A percentile compares a stretch with the other conserved stretches of the same genome.
phyloP scores from a whole-genome alignment of 2,113 vertebrate species.

The Porphyrio hochstetteri region DNA sequence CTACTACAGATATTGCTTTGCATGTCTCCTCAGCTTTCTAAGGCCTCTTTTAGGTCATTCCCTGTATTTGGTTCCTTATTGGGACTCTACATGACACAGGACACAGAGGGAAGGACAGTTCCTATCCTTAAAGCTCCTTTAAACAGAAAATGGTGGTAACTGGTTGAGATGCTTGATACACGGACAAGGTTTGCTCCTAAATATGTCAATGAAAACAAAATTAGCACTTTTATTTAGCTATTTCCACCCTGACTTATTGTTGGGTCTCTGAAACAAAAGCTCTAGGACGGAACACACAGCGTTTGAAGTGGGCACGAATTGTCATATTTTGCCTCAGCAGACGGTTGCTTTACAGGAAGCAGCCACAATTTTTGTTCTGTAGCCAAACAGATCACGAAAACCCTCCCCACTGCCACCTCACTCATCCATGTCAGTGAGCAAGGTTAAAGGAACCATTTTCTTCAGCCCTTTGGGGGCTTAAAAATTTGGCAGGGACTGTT shows the following conservation, averaged over 20 bases:
- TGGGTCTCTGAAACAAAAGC: not conserved
- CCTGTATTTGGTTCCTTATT: not conserved
- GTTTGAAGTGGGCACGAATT: not conserved
- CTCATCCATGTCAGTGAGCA: not conserved
- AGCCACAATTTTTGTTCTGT: not conserved
- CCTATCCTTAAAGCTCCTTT: not conserved
- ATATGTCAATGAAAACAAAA: not conserved
- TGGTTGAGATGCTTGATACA: fast-evolving
- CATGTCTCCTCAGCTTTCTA: not conserved
- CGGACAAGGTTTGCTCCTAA: not conserved
- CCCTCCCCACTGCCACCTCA: not conserved
- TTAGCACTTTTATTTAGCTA: not conserved
- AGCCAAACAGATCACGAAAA: not conserved
- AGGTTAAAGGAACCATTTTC: not conserved
- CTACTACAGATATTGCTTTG: not conserved
- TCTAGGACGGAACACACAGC: fast-evolving
- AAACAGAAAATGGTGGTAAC: fast-evolving
- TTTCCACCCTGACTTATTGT: not conserved
- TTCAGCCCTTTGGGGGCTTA: not conserved
- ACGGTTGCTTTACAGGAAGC: not conserved
- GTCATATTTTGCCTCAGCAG: not conserved
- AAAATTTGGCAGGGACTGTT: not conserved
- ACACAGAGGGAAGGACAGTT: not conserved
- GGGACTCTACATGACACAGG: not conserved
- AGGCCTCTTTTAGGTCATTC: not conserved